Evolutionary conservation across 1,140 invertebrate species (phyloP).

Genomic region (Linepithema humile): DNA sequence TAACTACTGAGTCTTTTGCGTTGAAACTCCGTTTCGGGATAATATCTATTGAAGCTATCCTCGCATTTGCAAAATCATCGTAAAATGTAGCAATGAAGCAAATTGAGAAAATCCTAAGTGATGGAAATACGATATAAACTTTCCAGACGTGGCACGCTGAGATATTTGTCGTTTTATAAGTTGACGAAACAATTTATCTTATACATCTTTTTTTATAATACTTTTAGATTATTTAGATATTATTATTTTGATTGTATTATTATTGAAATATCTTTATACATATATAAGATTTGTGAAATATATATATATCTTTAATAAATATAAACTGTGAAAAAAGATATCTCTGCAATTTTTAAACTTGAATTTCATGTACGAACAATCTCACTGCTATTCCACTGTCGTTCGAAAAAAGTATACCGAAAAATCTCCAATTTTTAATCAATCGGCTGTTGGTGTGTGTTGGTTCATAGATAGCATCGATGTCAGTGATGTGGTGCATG

Average conservation of each 20-base stretch:
- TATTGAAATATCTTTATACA: too few relatives aligned
- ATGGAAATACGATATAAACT: not conserved
- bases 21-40: conserved; percentile 33
- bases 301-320: conserved; percentile 13
- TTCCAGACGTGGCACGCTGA: not conserved
- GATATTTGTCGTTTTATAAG: too few relatives aligned
- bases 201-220: not conserved
- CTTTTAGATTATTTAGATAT: not conserved
- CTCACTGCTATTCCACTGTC: not conserved
- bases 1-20: conserved; percentile 32
- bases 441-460: not conserved
- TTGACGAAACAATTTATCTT: too few relatives aligned
- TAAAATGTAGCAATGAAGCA: not conserved
- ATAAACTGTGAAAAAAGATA: not conserved
- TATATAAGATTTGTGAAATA: too few relatives aligned
- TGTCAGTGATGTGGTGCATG: not conserved
- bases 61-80: conserved; percentile 23
- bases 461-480: not conserved
- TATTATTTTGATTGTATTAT: too few relatives aligned
- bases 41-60: conserved; percentile 25
- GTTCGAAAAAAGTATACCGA: not conserved
- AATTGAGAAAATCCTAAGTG: not conserved
- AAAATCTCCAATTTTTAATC: not conserved
- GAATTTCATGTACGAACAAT: not conserved
- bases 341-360: not conserved